Base-by-base conservation (phyloP, 2,888 invertebrate species). In the Agonopterix heracliana region DNA sequence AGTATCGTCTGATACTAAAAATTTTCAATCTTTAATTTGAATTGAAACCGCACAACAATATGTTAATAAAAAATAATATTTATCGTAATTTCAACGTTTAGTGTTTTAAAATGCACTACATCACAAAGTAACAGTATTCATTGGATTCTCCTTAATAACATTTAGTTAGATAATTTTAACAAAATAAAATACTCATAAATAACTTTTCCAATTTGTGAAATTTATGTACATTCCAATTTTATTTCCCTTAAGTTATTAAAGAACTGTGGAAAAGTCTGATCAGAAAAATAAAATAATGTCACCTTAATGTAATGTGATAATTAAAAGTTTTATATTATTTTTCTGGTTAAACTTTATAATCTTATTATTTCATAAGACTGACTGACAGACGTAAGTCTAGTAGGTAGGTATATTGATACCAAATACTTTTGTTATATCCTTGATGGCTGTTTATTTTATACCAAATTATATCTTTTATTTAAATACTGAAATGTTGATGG, bases 361-460 rank as follows among this genome's bases (percentile, higher is more conserved):
- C n/a, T n/a, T 44, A 11, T 34, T 44, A 12, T 43, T 70, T 54
- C 67, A 71, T 71, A 77, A 77, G 77, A 77, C 77, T 77, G 77
- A 77, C 73, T 64, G 72, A 71, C 71, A 61, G 71, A 75, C 74
- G 63, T 66, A 64, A 64, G 66, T 70, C 58, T 59, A 60, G 59
- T 62, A 61, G 68, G n/a, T 36, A n/a, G n/a, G 56, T 71, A 66
- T 52, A 51, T 59, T 56, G 40, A 54, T 68, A 70, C 60, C 68
- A 56, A 60, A 62, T 55, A 50, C 46, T 63, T 51, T 53, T 46
- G 53, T 26, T 26, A 26, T 26, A 26, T 38, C n/a, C 10, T n/a
- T 38, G n/a, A 38, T n/a, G 38, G 38, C 38, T 38, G 38, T 38
- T 38, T n/a, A 38, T n/a, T 9, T 38, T 38, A 38, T n/a, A 38